These are phyloP conservation scores for Spodoptera frugiperda DNA, from an alignment of 1,140 invertebrate genomes.

Conservation along the genomic window DNA sequence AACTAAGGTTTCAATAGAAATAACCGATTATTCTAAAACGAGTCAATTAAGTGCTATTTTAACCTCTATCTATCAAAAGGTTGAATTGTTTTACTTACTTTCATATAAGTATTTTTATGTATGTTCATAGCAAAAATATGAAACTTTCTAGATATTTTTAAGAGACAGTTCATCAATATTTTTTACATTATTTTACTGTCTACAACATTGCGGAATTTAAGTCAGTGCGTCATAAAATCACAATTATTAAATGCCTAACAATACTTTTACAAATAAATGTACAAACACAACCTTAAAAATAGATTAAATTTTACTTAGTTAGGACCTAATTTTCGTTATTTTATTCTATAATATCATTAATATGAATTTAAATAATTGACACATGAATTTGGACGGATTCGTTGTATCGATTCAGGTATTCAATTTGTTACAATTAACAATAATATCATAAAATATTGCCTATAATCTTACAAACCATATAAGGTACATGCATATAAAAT, in stretches of 20 bases:
- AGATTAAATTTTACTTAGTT: conserved; percentile 8
- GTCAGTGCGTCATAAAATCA: conserved; percentile 1
- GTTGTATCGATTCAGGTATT: conserved; percentile 67
- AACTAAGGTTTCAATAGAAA: conserved; percentile 12
- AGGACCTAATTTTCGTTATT: conserved; percentile 19
- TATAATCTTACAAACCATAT: conserved; percentile 50
- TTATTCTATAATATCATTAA: neutral
- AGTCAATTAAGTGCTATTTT: neutral
- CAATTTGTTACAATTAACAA: conserved; percentile 45
- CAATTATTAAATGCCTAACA: conserved; percentile 30
- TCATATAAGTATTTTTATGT: neutral
- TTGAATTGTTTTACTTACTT: neutral
- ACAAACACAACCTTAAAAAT: conserved; percentile 30
- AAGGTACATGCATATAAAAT: conserved; percentile 64
- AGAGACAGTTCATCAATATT: too few species aligned
- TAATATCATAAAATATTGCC: conserved; percentile 41
- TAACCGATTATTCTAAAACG: conserved; percentile 8
- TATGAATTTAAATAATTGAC: conserved; percentile 50
- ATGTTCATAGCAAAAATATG: too few species aligned
- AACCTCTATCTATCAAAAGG: neutral
- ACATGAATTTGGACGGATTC: conserved; percentile 66
- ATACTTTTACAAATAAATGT: conserved; percentile 36
- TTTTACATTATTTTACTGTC: too few species aligned
- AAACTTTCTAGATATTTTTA: too few species aligned
- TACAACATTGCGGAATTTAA: neutral